Conservation (phyloP, 2,113 vertebrate species). For the Odocoileus virginianus region DNA sequence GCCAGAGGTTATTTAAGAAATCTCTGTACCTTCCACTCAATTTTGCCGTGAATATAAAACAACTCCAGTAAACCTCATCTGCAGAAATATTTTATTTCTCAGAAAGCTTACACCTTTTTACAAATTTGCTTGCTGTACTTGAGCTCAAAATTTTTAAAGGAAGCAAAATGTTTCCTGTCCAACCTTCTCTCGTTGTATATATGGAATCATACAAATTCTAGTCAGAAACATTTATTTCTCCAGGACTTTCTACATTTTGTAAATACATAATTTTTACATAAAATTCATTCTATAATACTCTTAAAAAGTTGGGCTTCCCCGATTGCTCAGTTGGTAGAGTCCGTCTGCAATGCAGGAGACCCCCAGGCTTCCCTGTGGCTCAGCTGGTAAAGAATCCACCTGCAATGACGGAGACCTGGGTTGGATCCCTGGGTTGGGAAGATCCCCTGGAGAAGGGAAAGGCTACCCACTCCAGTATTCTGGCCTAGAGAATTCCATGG, state of each 20-base stretch:
- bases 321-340: neutral
- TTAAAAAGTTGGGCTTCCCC: neutral
- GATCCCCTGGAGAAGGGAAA: neutral
- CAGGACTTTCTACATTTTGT: neutral
- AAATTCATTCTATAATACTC: neutral
- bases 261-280: neutral
- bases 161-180: neutral
- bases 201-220: neutral
- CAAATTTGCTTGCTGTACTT: neutral
- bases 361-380: neutral
- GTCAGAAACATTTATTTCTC: neutral
- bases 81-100: neutral
- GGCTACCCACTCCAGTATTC: neutral
- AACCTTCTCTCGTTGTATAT: neutral
- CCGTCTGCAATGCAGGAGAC: neutral
- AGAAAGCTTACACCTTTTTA: neutral
- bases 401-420: neutral
- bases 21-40: neutral
- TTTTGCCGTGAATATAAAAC: neutral
- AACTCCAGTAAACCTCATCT: neutral
- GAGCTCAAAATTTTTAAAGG: neutral
- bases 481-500: neutral
- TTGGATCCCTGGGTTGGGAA: neutral
- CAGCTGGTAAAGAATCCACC: neutral
- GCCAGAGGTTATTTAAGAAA: neutral